Conservation (phyloP, 2,888 invertebrate genomes). For the Sesia apiformis region DNA sequence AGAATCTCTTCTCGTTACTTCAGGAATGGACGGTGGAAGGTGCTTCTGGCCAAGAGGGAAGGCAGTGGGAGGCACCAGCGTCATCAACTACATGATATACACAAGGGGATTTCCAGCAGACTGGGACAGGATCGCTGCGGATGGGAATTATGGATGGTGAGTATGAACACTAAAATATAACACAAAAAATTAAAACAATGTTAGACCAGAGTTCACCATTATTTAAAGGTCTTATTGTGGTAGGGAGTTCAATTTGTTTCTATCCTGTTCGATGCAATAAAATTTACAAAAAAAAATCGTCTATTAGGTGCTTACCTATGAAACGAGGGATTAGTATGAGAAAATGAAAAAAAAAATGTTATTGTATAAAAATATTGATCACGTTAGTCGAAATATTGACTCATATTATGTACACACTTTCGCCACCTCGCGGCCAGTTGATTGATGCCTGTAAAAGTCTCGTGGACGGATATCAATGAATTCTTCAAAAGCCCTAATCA, state of each 20-base stretch:
- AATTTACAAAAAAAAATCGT: neutral
- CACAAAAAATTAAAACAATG: too few relatives aligned
- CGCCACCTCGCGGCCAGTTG: too few relatives aligned
- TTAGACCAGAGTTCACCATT: too few relatives aligned
- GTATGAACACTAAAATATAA: conserved; percentile 1
- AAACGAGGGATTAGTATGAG: neutral
- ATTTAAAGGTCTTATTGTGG: too few relatives aligned
- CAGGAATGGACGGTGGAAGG: conserved; percentile 49
- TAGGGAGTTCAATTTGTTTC: too few relatives aligned
- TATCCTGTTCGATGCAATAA: neutral
- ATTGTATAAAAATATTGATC: too few relatives aligned
- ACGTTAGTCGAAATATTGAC: too few relatives aligned
- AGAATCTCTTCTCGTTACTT: conserved; percentile 1
- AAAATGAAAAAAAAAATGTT: neutral
- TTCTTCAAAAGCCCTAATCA: too few relatives aligned
- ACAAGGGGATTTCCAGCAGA: conserved; percentile 78
- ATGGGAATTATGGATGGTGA: conserved; percentile 80
- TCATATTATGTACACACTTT: too few relatives aligned
- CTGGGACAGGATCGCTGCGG: conserved; percentile 78
- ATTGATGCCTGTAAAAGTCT: too few relatives aligned
- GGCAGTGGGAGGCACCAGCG: conserved; percentile 66
- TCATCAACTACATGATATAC: conserved; percentile 77
- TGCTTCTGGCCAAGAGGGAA: conserved; percentile 68
- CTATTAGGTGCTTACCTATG: neutral
- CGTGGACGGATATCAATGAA: too few relatives aligned